Conservation (phyloP, 2,888 invertebrate species). For the Cyclophora albipunctata region DNA sequence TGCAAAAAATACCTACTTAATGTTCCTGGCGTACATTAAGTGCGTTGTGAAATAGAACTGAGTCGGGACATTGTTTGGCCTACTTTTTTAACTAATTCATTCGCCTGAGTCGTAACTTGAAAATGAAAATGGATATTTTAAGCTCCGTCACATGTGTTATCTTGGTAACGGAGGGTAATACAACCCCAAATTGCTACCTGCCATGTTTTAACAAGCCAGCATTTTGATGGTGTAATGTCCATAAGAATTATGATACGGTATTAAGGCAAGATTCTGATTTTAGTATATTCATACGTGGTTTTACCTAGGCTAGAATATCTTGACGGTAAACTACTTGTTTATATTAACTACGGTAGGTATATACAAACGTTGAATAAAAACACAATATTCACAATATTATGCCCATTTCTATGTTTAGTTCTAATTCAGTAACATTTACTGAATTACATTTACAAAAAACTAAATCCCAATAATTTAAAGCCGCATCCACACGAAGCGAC, state of each 20-base stretch:
- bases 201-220: conserved; percentile 3
- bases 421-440: no score
- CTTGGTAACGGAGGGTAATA: conserved; percentile 19
- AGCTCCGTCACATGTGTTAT: conserved; percentile 22
- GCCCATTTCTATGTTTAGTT: no score
- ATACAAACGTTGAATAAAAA: no score
- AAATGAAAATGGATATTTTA: conserved; percentile 34
- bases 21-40: conserved; percentile 15
- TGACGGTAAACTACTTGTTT: no score
- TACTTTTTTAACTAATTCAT: conserved; percentile 56
- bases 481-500: conserved; percentile 1
- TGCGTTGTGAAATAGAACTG: conserved; percentile 9
- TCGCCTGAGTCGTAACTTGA: conserved; percentile 31
- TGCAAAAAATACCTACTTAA: conserved; percentile 25
- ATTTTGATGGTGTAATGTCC: neutral
- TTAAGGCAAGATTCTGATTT: neutral
- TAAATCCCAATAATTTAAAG: no score
- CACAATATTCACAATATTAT: no score
- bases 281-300: no score
- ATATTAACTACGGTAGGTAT: no score
- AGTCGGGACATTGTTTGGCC: conserved; percentile 35
- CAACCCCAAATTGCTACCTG: conserved; percentile 17
- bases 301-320: no score
- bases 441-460: no score
- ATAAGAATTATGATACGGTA: neutral